A percentile compares a stretch with the other conserved stretches of the same genome.
phyloP scores from a whole-genome alignment of 2,113 vertebrate species.

The Suricata suricatta region DNA sequence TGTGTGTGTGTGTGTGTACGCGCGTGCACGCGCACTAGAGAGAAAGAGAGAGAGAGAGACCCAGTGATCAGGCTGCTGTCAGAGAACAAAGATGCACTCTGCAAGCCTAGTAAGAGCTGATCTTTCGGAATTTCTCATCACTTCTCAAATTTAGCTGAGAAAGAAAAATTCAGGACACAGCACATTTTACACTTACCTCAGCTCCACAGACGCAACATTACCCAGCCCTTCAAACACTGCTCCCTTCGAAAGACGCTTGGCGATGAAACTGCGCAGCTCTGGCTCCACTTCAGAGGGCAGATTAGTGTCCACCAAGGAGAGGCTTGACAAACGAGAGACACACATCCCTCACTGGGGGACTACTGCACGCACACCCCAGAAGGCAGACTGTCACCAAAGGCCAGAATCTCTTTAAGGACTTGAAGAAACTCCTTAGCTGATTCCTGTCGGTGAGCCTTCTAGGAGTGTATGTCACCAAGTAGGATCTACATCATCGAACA shows the following conservation, averaged over 20 bases:
- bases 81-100: not conserved
- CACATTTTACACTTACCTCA: constrained; percentile 88
- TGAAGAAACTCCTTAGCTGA: not conserved
- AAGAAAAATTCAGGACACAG: constrained; percentile 18
- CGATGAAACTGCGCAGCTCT: constrained; percentile 91
- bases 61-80: not conserved
- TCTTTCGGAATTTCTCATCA: constrained; percentile 41
- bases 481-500: not conserved
- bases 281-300: constrained; percentile 92
- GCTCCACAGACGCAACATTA: constrained; percentile 92
- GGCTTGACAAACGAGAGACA: constrained; percentile 84
- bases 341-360: not conserved
- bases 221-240: constrained; percentile 96
- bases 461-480: not conserved
- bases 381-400: not conserved
- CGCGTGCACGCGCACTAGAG: too few relatives aligned
- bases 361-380: not conserved
- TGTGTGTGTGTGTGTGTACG: not conserved
- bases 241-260: constrained; percentile 94
- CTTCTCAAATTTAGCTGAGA: constrained; percentile 61
- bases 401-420: not conserved
- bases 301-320: constrained; percentile 93
- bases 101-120: not conserved
- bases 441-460: not conserved
- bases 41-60: not conserved